Base-by-base conservation (phyloP, 2,113 vertebrate genomes). In the Oryzias curvinotus region DNA sequence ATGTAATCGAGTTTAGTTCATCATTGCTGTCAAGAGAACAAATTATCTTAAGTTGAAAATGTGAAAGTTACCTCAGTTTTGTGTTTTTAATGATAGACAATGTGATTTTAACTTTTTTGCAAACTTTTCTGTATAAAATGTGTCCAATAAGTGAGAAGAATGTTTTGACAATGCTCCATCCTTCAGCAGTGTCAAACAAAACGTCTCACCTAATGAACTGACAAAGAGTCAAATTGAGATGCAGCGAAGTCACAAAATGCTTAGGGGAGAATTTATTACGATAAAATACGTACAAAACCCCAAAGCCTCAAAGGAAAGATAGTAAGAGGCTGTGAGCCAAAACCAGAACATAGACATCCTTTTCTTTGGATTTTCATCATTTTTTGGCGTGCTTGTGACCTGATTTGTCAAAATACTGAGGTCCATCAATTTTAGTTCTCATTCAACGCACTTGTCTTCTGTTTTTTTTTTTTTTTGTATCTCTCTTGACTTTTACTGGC, bases 361-460 rank as follows among this genome's bases (percentile, higher is more conserved):
- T 12, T 10, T 67, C 56, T 42, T 59, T 17, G 5, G 44, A 17
- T 64, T 71, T 58, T 26, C 1, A 46, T 55, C 57, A 25, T 68
- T 56, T 47, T 44, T 48, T 59, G 46, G 64, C 43, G 18, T 48
- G 25, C 4, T 23, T 53, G 18, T 76, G 84, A 59, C 75, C 78
- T 73, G 61, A 80, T 75, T 68, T 77, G 52, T 65, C 45, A 56
- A 65, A 52, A 58, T 23, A 42, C 55, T 25, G 49, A 21, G 18
- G 14, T 47, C 30, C 10, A 15, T 47, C 28, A 66, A 16, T 16
- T 60, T 28, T 23, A 57, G 19, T 49, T 51, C 13, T 13, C 14
- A 49, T 17, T 45, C 16, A 4, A 14, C 14, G 2, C 45, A 7
- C 43, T 44, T 44, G 43, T 14, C 43, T 46, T 46, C 16, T 18